phyloP scores from a whole-genome alignment of 2,797 vertebrate genomes.

The Leptoclinus maculatus region DNA sequence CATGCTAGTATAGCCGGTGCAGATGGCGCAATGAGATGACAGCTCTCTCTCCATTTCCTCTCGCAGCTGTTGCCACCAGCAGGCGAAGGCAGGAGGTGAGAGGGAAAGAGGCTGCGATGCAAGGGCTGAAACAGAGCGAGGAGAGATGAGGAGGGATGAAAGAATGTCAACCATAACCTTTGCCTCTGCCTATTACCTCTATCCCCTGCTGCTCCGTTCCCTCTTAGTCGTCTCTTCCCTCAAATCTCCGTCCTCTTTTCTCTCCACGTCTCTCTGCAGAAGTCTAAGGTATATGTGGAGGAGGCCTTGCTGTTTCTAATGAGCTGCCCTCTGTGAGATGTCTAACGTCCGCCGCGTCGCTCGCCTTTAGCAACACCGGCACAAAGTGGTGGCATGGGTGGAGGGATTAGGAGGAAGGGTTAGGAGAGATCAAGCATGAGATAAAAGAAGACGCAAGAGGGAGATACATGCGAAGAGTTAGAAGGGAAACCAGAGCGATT shows the following conservation, averaged over 20 bases:
- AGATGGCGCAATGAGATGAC: conserved; percentile 57
- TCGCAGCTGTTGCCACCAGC: conserved; percentile 55
- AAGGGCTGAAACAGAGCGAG: conserved; percentile 15
- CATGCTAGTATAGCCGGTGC: conserved; percentile 21
- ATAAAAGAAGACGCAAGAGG: background rate
- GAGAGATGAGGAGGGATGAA: conserved; percentile 24
- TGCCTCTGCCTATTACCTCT: conserved; percentile 42
- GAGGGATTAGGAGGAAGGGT: conserved; percentile 21
- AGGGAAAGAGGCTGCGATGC: conserved; percentile 14
- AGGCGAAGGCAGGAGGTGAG: conserved; percentile 29
- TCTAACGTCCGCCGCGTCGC: conserved; percentile 37
- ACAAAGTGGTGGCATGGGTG: conserved; percentile 15
- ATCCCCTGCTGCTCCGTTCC: conserved; percentile 34
- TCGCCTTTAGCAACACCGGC: conserved; percentile 39
- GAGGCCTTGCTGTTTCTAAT: conserved; percentile 61
- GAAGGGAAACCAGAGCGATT: conserved; percentile 10
- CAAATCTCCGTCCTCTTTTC: conserved; percentile 36
- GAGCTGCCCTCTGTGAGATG: conserved; percentile 46
- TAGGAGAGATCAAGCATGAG: conserved; percentile 26
- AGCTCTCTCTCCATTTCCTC: conserved; percentile 60
- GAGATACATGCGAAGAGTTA: background rate
- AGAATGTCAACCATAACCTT: conserved; percentile 46
- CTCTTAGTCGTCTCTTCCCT: conserved; percentile 18
- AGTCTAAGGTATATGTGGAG: conserved; percentile 15
- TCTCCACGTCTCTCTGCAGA: conserved; percentile 3